Conservation (phyloP, 1,140 invertebrate genomes). For the Danaus melanippus region DNA sequence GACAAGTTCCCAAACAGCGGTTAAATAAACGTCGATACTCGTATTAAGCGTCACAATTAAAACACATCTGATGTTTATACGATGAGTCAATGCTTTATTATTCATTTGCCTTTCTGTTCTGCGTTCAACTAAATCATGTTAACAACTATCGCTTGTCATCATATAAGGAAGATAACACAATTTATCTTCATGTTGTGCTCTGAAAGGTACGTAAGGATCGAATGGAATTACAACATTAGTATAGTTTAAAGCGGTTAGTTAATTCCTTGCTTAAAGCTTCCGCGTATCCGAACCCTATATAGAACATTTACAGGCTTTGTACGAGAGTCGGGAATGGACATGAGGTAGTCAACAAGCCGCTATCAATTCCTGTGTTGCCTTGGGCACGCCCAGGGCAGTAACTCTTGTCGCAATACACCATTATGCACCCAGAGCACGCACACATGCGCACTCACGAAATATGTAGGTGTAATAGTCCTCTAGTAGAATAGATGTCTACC, state of each 20-base stretch:
- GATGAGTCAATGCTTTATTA: constrained; percentile 12
- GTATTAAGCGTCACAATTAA: constrained; percentile 11
- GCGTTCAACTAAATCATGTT: constrained; percentile 15
- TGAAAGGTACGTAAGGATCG: constrained; percentile 29
- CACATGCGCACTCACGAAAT: constrained; percentile 49
- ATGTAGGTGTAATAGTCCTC: constrained; percentile 48
- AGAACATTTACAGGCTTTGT: constrained; percentile 37
- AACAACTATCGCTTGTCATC: constrained; percentile 18
- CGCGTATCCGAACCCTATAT: constrained; percentile 39
- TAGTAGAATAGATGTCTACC: constrained; percentile 60
- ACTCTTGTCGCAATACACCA: constrained; percentile 57
- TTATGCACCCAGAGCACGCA: constrained; percentile 41
- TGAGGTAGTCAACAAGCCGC: constrained; percentile 36
- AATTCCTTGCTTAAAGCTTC: constrained; percentile 32
- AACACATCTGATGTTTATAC: constrained; percentile 11
- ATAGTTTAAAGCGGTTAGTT: constrained; percentile 25
- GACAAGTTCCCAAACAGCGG: constrained; percentile 24
- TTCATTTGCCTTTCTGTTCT: constrained; percentile 12
- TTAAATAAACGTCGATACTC: constrained; percentile 35
- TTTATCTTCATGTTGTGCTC: constrained; percentile 17
- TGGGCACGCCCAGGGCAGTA: constrained; percentile 63
- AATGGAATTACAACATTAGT: constrained; percentile 27
- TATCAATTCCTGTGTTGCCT: constrained; percentile 50
- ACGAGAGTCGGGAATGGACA: constrained; percentile 40
- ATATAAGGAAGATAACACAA: constrained; percentile 22